These are phyloP conservation scores for Eulemur coronatus DNA, from an alignment of 2,797 vertebrate species.

Conservation along the genomic window DNA sequence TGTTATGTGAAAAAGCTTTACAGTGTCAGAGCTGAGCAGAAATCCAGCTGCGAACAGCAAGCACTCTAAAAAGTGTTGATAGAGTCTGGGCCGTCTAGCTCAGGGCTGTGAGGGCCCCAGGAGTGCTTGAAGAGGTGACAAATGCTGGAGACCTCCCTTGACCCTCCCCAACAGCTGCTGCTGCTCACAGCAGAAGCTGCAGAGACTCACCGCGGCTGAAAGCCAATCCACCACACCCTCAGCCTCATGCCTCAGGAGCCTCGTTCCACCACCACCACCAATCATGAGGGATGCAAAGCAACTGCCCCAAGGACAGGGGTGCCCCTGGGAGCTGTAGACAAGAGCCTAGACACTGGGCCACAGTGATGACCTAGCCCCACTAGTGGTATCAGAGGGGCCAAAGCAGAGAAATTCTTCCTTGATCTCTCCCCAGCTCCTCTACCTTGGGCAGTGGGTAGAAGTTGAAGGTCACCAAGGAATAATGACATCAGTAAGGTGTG, in stretches of 20 bases:
- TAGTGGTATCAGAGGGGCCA: background rate
- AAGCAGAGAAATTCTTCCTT: background rate
- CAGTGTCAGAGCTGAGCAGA: constrained; percentile 35
- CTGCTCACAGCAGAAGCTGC: background rate
- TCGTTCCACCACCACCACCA: background rate
- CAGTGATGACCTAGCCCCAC: background rate
- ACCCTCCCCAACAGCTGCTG: background rate
- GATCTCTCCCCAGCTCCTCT: background rate
- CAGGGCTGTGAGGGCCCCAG: constrained; percentile 17
- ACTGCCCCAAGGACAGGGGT: background rate
- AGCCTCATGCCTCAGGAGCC: background rate
- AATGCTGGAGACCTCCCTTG: background rate
- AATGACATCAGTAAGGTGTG: background rate
- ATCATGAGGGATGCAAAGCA: background rate
- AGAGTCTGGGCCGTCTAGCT: constrained; percentile 28
- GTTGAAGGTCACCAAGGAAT: background rate
- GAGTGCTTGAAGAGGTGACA: constrained; percentile 61
- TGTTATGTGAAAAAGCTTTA: constrained; percentile 56
- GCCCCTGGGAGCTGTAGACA: background rate
- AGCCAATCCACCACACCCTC: background rate
- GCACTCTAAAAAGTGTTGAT: constrained; percentile 54
- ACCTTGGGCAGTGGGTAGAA: background rate
- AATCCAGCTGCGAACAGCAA: constrained; percentile 49
- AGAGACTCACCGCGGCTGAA: background rate
- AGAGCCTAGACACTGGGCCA: background rate